Percentiles rank a stretch among this genome's conserved stretches.
Evolutionary conservation across 2,113 vertebrate species (phyloP).

Genomic region (Charadrius vociferus): DNA sequence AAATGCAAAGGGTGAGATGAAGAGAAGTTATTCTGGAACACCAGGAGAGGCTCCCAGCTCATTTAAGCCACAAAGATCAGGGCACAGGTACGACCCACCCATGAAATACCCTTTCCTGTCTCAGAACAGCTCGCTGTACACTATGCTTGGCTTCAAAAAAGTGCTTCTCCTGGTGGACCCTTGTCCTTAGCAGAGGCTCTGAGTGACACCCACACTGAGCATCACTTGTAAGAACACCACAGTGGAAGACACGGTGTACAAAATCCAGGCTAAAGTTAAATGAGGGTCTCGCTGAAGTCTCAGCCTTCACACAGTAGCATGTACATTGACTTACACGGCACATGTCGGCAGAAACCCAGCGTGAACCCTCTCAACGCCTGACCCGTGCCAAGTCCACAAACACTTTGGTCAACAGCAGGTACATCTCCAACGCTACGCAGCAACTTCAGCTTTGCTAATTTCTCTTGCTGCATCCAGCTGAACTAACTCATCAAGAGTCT

Average conservation of each 20-base stretch:
- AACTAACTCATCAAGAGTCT: neutral
- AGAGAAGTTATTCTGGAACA: neutral
- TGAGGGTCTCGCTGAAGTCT: neutral
- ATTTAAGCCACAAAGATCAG: neutral
- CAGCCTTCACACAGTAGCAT: neutral
- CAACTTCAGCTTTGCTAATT: neutral
- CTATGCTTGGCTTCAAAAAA: neutral
- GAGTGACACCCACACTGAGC: neutral
- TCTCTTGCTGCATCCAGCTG: slow-evolving; percentile 4
- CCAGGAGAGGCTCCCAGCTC: neutral
- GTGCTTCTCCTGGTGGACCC: neutral
- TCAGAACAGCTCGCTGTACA: neutral
- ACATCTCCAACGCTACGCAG: neutral
- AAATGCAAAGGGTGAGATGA: neutral
- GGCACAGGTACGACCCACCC: neutral
- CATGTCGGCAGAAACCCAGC: rapidly evolving
- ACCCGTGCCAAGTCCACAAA: neutral
- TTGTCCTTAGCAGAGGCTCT: neutral
- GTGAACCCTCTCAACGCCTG: neutral
- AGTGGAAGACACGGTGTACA: rapidly evolving
- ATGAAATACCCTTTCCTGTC: neutral
- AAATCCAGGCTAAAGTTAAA: neutral
- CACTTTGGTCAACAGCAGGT: neutral
- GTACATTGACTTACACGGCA: rapidly evolving
- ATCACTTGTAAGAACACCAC: neutral